Conservation (phyloP, 2,888 invertebrate genomes). For the Epirrhoe tristata region DNA sequence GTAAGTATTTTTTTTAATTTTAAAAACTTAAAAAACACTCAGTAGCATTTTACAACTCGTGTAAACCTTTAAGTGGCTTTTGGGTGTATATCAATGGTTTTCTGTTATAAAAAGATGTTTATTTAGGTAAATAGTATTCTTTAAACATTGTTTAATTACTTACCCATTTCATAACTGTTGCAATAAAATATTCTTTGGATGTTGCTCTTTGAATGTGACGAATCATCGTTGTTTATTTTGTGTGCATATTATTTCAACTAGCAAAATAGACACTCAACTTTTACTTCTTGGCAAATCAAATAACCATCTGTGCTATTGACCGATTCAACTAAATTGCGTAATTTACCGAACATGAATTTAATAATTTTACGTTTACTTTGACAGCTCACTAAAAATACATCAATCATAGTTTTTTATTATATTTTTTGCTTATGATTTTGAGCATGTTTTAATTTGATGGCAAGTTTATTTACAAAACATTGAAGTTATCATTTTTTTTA, state of each 20-base stretch:
- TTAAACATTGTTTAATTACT: too few relatives aligned
- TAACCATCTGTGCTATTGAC: constrained; percentile 20
- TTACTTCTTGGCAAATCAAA: constrained; percentile 18
- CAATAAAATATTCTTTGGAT: too few relatives aligned
- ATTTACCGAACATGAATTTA: constrained; percentile 22
- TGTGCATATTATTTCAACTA: not conserved
- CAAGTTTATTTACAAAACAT: constrained; percentile 39
- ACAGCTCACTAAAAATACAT: constrained; percentile 33
- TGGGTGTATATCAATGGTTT: too few relatives aligned
- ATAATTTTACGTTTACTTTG: constrained; percentile 23
- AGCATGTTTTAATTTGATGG: constrained; percentile 39
- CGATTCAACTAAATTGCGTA: constrained; percentile 21
- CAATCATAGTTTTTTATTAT: constrained; percentile 39
- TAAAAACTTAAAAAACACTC: not conserved
- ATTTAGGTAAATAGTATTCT: too few relatives aligned
- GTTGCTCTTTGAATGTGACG: not conserved
- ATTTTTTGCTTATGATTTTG: constrained; percentile 37
- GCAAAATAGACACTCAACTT: not conserved
- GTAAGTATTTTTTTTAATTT: not conserved
- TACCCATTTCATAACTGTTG: too few relatives aligned
- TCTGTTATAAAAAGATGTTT: too few relatives aligned
- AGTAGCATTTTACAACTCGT: too few relatives aligned
- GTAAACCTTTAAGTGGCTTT: too few relatives aligned
- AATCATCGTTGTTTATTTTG: not conserved
- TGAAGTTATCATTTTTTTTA: constrained; percentile 23